phyloP scores from a whole-genome alignment of 2,888 invertebrate species.

The Cerastis leucographa region DNA sequence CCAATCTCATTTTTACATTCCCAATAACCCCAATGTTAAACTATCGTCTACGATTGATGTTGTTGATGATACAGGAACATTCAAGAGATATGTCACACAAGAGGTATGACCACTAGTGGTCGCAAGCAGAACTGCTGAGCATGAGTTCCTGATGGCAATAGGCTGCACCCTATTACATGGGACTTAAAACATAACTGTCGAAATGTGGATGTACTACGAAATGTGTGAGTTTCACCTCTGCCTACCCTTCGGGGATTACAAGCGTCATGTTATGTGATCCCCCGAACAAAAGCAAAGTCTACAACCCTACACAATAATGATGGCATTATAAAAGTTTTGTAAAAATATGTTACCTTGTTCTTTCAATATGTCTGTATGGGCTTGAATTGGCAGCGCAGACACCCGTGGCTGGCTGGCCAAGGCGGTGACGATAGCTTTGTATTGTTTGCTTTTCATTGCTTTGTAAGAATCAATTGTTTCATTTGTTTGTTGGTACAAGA shows the following conservation, averaged over 20 bases:
- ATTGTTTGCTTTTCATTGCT: slow-evolving; percentile 53
- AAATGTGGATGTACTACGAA: no score
- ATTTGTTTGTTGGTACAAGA: not conserved
- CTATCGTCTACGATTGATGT: not conserved
- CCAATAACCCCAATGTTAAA: no score
- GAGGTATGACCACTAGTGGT: no score
- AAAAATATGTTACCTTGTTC: slow-evolving; percentile 63
- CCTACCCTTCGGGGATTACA: no score
- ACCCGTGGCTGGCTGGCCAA: slow-evolving; percentile 29
- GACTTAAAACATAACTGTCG: no score
- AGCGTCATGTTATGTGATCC: no score
- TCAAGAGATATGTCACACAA: not conserved
- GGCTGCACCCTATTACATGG: no score
- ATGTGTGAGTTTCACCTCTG: no score
- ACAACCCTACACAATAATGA: slow-evolving; percentile 24
- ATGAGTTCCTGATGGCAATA: no score
- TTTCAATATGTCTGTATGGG: slow-evolving; percentile 74
- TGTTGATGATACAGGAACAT: not conserved
- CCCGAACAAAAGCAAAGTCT: no score
- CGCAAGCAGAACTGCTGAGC: no score
- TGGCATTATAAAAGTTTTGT: slow-evolving; percentile 25
- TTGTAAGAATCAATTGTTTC: slow-evolving; percentile 16
- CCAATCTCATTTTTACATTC: not conserved
- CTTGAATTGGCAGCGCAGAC: slow-evolving; percentile 73
- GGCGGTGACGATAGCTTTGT: not conserved